Evolutionary conservation across 2,888 invertebrate species (phyloP), one percentile per base, ranked within the genome.

Genomic region (Crossocerus cetratus): DNA sequence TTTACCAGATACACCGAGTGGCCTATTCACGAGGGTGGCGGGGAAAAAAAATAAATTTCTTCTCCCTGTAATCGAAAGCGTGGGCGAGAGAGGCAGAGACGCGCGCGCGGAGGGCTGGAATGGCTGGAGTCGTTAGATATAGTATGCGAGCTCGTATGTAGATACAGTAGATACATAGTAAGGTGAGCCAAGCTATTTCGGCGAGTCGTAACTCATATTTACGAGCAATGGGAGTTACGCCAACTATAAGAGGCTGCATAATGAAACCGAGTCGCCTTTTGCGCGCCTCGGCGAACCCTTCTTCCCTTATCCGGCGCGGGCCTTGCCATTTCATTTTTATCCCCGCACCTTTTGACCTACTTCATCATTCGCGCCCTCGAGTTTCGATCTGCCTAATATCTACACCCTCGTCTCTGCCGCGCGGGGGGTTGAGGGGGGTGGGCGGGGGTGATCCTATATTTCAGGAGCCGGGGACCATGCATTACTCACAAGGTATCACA

Each of bases 191-290:
- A 79, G 86, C 86, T 86, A 86, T 86, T 87, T 87, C 84, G 86
- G 80, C 80, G 80, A 84, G 80, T 73, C 81, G 83, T 87, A 87
- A 87, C 83, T 87, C 86, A 87, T 86, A 87, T 87, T 86, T 87
- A 87, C 84, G 86, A 87, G 80, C 86, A 81, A 85, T 86, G 86
- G 87, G 86, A 86, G 86, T 87, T 86, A 86, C 83, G 86, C 87
- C 86, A 87, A 87, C 81, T 86, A 82, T 87, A 87, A 87, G 87
- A 86, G 86, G 86, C 85, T 86, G 87, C 85, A 87, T 87, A 87
- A 87, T 87, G 87, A 87, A 87, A 86, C 80, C 77, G 82, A 76
- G 83, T 81, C 78, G 83, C 77, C 77, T 81, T 80, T 32, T 32
- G 32, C 32, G 8, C 32, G 8, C 5, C 0, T 32, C 1, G 8